Percentiles rank a stretch among this genome's conserved stretches.
Conservation (phyloP, 1,140 invertebrate genomes). For the Zaprionus ornatus region DNA sequence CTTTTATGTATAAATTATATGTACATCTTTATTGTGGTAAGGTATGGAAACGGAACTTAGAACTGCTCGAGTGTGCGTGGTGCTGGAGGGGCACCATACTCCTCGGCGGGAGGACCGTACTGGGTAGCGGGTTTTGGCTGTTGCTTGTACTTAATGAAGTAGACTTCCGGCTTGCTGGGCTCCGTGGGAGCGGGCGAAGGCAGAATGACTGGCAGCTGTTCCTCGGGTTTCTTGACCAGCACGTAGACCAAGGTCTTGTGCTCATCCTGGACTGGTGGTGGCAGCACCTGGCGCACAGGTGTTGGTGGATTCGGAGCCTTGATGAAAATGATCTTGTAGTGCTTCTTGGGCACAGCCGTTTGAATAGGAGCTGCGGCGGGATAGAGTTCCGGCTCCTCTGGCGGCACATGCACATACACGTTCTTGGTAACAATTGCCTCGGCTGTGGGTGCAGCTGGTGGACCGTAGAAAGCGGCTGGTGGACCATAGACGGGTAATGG, state of each 20-base stretch:
- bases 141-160: conserved; percentile 86
- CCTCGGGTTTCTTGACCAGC: conserved; percentile 90
- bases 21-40: conserved; percentile 44
- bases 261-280: conserved; percentile 87
- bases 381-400: conserved; percentile 87
- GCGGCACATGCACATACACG: conserved; percentile 90
- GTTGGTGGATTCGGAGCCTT: conserved; percentile 91
- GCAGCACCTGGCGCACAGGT: conserved; percentile 85
- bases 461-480: conserved; percentile 77
- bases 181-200: conserved; percentile 85
- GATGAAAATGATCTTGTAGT: conserved; percentile 95
- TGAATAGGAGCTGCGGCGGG: conserved; percentile 69
- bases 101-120: conserved; percentile 74
- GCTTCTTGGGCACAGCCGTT: conserved; percentile 87
- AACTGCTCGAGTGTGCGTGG: conserved; percentile 72
- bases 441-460: conserved; percentile 52
- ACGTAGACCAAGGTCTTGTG: conserved; percentile 95
- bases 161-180: conserved; percentile 86
- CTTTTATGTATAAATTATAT: conserved; percentile 71
- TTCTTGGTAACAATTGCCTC: conserved; percentile 88
- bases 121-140: conserved; percentile 69
- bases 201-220: conserved; percentile 77
- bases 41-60: conserved; percentile 25
- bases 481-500: conserved; percentile 75
- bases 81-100: conserved; percentile 76